Evolutionary conservation across 2,113 vertebrate genomes (phyloP).

Genomic region (Pseudorasbora parva): DNA sequence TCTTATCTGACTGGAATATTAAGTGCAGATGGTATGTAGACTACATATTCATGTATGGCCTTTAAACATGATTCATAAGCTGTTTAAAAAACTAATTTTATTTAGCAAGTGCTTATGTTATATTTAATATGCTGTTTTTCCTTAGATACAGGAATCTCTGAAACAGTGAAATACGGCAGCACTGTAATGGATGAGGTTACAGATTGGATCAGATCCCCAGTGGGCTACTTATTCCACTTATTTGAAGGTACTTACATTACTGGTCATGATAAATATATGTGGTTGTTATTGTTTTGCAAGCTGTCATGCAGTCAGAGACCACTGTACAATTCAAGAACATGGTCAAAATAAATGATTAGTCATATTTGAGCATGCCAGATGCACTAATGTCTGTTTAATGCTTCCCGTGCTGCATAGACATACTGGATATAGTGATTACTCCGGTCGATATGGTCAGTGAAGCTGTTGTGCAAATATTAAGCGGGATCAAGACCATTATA

Average conservation of each 20-base stretch:
- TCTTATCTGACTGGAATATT: constrained; percentile 29
- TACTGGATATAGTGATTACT: not conserved
- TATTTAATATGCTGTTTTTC: not conserved
- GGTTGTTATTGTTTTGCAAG: not conserved
- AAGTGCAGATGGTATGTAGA: constrained; percentile 12
- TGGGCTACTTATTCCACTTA: constrained; percentile 43
- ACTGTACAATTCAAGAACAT: not conserved
- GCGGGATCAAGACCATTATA: not conserved
- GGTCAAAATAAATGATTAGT: not conserved
- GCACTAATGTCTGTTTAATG: not conserved
- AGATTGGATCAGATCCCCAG: constrained; percentile 32
- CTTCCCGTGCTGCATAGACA: not conserved
- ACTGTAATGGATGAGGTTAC: constrained; percentile 42
- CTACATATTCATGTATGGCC: not conserved
- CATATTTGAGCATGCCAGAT: not conserved
- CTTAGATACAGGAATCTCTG: constrained; percentile 12
- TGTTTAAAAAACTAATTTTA: not conserved
- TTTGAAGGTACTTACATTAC: constrained; percentile 54
- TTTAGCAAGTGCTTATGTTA: not conserved
- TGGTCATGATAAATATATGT: not conserved
- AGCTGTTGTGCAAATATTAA: constrained; percentile 35
- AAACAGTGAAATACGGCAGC: constrained; percentile 34
- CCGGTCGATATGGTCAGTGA: constrained; percentile 41
- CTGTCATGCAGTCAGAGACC: not conserved
- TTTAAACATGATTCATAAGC: not conserved